These are phyloP conservation scores for Kradibia gibbosae DNA, from an alignment of 1,140 invertebrate genomes.

Conservation along the genomic window DNA sequence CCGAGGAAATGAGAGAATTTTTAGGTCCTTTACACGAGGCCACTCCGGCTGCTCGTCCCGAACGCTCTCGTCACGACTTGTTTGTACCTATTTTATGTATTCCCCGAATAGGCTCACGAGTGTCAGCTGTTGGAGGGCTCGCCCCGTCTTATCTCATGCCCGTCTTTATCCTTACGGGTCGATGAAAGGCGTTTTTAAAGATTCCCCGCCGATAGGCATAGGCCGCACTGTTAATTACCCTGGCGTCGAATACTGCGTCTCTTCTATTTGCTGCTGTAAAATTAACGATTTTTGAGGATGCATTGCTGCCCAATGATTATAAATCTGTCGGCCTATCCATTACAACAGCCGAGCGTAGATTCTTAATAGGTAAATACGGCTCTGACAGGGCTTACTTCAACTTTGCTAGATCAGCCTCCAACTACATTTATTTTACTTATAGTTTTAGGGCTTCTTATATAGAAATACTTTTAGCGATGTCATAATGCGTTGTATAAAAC, in stretches of 20 bases:
- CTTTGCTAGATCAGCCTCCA: not conserved
- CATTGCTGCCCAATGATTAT: not conserved
- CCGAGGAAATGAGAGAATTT: constrained; percentile 34
- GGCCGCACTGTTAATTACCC: constrained; percentile 36
- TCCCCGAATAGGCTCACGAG: not conserved
- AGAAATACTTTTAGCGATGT: not conserved
- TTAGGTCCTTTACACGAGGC: constrained; percentile 19
- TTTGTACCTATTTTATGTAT: not conserved
- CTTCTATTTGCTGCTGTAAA: constrained; percentile 30
- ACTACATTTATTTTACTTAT: not conserved
- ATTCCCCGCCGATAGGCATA: constrained; percentile 18
- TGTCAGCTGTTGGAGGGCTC: constrained; percentile 15
- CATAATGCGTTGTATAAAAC: not conserved
- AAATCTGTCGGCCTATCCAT: constrained; percentile 6
- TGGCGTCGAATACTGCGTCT: not conserved
- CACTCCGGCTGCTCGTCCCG: not conserved
- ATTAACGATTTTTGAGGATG: constrained; percentile 18
- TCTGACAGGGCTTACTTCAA: not conserved
- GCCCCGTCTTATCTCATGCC: not conserved
- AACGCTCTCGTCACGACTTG: not conserved
- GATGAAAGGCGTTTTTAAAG: constrained; percentile 28
- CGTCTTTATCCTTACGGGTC: not conserved
- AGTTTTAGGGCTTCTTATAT: not conserved
- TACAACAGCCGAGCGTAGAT: not conserved
- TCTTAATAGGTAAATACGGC: too few species aligned